Base-by-base conservation (phyloP, 2,888 invertebrate genomes). In the Clitarchus hookeri region DNA sequence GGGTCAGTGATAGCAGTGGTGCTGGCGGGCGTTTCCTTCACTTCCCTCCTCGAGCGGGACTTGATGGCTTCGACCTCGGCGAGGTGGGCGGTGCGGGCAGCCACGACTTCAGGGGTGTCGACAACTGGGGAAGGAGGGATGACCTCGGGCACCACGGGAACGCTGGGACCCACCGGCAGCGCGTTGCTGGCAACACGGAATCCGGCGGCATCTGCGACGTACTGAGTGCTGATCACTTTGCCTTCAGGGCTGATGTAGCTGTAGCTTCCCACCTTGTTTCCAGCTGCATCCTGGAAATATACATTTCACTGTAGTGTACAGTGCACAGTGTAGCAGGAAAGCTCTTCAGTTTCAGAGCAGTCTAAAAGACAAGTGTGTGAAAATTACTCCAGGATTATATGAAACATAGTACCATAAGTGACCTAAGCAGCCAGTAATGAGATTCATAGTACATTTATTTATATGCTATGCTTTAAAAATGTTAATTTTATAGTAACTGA, bases 201-300 rank as follows among this genome's bases (percentile, higher is more conserved):
- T 78, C 91, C 91, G 85, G 90, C 89, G 86, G 90, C 90, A 89
- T 91, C 92, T 87, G 92, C 93, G 87, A 91, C 90, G 90, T 92
- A 92, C 89, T 91, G 90, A 88, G 92, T 91, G 87, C 90, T 89
- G 88, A 91, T 89, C n/a, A 91, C 89, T 88, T 91, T 90, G 78
- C 92, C 93, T 87, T 92, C 90, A 86, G 92, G 92, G 89, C 92
- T 91, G 85, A 92, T 90, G 90, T 92, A 92, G 89, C 92, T 91
- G 91, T 91, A 92, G 88, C 90, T 90, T 36, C 92, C 92, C 65
- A 90, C 90, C 89, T 91, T 91, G 90, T 92, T 91, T 83, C 92
- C 92, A 86, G 89, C 89, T 83, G 91, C 91, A 87, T 91, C 91
- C 90, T 90, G 89, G 12, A 87, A 36, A 87, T 85, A 25, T 77